These are phyloP conservation scores for Puma concolor DNA, from an alignment of 2,113 vertebrate genomes.

Conservation along the genomic window DNA sequence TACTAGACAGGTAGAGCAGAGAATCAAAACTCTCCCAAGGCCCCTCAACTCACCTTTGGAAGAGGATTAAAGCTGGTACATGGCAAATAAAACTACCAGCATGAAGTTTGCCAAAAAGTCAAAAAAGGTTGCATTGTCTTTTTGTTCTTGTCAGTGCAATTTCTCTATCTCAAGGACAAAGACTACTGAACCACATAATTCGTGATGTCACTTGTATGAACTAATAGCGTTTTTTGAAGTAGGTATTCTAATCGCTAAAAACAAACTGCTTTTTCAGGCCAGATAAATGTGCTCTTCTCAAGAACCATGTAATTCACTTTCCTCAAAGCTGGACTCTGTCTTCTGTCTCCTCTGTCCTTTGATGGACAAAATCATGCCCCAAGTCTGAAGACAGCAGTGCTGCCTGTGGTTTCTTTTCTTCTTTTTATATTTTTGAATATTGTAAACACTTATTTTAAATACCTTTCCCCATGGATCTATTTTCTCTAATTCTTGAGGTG, in stretches of 20 bases:
- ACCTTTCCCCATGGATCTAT: not conserved
- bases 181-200: not conserved
- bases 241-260: not conserved
- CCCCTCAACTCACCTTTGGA: not conserved
- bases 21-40: not conserved
- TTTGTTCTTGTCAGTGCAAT: not conserved
- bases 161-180: not conserved
- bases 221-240: not conserved
- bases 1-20: conserved; percentile 29
- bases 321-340: not conserved
- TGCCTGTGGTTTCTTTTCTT: not conserved
- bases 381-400: not conserved
- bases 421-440: not conserved
- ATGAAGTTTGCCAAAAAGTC: not conserved
- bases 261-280: not conserved
- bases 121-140: not conserved
- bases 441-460: not conserved
- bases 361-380: not conserved
- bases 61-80: not conserved
- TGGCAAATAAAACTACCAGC: conserved; percentile 31
- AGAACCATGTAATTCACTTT: not conserved
- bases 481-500: not conserved
- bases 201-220: not conserved
- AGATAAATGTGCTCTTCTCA: not conserved
- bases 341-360: not conserved